These are phyloP conservation scores for Athene cunicularia DNA, from an alignment of 2,113 vertebrate genomes.

Conservation along the genomic window DNA sequence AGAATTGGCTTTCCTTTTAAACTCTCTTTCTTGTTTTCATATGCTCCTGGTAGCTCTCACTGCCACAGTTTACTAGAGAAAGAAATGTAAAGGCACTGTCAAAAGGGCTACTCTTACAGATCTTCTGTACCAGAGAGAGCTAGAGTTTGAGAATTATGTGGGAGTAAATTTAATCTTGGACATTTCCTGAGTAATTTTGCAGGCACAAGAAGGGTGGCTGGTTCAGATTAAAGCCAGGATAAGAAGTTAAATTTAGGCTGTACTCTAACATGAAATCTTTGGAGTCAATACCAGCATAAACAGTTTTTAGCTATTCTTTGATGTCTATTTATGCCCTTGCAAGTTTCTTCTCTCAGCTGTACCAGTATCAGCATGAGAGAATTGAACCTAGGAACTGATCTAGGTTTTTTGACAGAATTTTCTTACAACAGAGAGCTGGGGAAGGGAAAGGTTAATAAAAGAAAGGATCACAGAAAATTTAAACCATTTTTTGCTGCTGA, in stretches of 20 bases:
- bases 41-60: neutral
- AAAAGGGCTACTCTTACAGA: neutral
- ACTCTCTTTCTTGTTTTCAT: neutral
- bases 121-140: conserved; percentile 12
- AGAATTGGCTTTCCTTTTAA: neutral
- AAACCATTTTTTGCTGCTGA: neutral
- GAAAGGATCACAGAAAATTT: neutral
- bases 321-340: neutral
- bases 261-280: conserved; percentile 27
- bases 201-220: neutral
- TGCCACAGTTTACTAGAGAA: neutral
- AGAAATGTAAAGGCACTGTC: neutral
- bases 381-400: neutral
- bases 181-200: conserved; percentile 47
- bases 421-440: neutral
- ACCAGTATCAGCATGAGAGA: neutral
- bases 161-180: conserved; percentile 49
- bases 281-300: conserved; percentile 3
- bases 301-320: neutral
- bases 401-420: neutral
- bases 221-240: conserved; percentile 7
- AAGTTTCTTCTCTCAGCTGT: neutral
- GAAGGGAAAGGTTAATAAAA: neutral
- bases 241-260: conserved; percentile 24
- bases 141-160: conserved; percentile 16